Conservation (phyloP, 2,113 vertebrate genomes). For the Ammodytes dubius region DNA sequence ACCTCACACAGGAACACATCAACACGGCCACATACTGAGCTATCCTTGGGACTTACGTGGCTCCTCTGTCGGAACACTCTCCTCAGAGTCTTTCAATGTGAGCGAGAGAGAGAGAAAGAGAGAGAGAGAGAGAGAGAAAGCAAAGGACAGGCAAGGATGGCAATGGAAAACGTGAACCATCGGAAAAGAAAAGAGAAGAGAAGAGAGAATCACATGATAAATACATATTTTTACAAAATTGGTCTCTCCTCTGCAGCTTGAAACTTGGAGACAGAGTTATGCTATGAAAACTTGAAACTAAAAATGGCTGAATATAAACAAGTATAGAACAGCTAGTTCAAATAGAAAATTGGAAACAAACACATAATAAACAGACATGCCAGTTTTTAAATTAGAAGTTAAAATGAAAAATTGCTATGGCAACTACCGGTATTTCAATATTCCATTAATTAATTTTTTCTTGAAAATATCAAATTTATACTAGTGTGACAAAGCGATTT, state of each 20-base stretch:
- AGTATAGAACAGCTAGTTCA: background rate
- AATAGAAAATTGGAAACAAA: background rate
- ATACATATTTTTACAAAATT: constrained; percentile 25
- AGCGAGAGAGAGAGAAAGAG: constrained; percentile 1
- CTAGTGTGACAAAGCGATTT: too few species aligned
- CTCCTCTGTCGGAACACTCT: constrained; percentile 80
- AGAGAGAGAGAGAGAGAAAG: background rate
- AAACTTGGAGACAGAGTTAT: constrained; percentile 12
- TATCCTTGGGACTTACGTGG: constrained; percentile 80
- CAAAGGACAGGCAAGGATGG: constrained; percentile 51
- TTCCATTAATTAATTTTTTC: background rate
- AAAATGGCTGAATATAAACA: constrained; percentile 5
- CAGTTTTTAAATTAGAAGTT: background rate
- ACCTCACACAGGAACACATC: constrained; percentile 45
- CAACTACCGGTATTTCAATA: background rate
- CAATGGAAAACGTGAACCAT: constrained; percentile 40
- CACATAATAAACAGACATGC: background rate
- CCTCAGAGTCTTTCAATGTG: constrained; percentile 82
- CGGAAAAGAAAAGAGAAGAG: constrained; percentile 25
- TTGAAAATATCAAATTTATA: background rate
- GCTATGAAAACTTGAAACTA: background rate
- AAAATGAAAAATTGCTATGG: background rate
- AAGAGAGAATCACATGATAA: constrained; percentile 22
- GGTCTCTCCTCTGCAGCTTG: constrained; percentile 1
- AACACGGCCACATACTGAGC: constrained; percentile 54